Percentiles rank a stretch among this genome's conserved stretches.
These are phyloP conservation scores for Bilobella aurantiaca DNA, from an alignment of 1,140 invertebrate species.

Conservation along the genomic window DNA sequence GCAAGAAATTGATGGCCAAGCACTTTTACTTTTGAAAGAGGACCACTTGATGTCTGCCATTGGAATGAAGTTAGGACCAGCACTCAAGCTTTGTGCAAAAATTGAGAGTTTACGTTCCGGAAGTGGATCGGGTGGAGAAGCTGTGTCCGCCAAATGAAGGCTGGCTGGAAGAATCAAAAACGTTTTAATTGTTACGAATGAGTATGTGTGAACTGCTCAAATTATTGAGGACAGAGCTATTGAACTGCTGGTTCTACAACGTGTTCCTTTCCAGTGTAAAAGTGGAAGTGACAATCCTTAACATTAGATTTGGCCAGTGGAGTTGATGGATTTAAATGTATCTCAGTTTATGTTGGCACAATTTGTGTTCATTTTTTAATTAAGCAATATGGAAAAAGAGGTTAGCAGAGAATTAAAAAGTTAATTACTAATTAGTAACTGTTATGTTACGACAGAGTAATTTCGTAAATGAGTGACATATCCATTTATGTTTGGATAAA, in stretches of 20 bases:
- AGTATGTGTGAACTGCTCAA: too few species aligned
- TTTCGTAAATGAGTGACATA: too few species aligned
- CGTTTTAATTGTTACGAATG: neutral
- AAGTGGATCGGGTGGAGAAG: neutral
- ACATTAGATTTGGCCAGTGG: too few species aligned
- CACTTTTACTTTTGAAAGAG: constrained; percentile 74
- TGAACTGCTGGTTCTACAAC: neutral
- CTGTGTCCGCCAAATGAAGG: constrained; percentile 82
- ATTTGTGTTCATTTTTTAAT: too few species aligned
- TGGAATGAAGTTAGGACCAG: constrained; percentile 85
- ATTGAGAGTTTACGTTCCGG: constrained; percentile 19
- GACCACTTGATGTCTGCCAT: constrained; percentile 79
- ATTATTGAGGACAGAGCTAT: too few species aligned
- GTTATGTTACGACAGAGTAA: too few species aligned
- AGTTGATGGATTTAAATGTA: too few species aligned
- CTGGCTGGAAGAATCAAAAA: constrained; percentile 43
- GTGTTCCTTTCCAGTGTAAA: neutral
- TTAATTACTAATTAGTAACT: too few species aligned
- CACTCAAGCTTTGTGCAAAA: constrained; percentile 56
- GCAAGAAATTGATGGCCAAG: constrained; percentile 79
- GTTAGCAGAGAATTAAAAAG: too few species aligned
- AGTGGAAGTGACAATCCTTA: neutral
- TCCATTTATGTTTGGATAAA: too few species aligned
- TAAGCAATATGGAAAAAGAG: too few species aligned
- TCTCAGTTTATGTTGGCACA: too few species aligned